Conservation (phyloP, 2,797 vertebrate species). For the Epinephelus malabaricus region DNA sequence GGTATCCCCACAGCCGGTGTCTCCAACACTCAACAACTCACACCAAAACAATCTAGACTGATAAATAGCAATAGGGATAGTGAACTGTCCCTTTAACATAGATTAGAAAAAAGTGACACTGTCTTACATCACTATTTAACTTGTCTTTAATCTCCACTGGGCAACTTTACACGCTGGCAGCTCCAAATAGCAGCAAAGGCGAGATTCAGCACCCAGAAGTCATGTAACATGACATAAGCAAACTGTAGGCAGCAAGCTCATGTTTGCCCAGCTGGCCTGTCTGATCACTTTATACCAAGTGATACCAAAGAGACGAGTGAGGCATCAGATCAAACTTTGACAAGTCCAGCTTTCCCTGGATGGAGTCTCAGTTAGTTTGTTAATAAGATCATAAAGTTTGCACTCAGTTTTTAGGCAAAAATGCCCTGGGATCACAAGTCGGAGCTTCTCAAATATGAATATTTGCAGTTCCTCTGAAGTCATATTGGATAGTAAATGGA, state of each 20-base stretch:
- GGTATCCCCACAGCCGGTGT: no score
- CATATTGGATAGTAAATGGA: background rate
- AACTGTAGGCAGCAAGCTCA: slow-evolving; percentile 46
- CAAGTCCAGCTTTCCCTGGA: slow-evolving; percentile 12
- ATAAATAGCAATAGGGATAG: no score
- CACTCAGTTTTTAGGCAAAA: background rate
- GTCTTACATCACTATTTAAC: slow-evolving; percentile 6
- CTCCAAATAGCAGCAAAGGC: slow-evolving; percentile 37
- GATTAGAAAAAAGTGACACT: slow-evolving; percentile 20
- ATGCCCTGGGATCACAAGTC: background rate
- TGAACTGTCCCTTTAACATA: slow-evolving; percentile 1
- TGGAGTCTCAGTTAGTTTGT: background rate
- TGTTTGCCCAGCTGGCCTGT: slow-evolving; percentile 47
- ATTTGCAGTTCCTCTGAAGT: background rate
- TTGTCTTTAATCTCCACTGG: slow-evolving; percentile 39
- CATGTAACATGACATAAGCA: slow-evolving; percentile 42
- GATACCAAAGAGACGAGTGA: slow-evolving; percentile 26
- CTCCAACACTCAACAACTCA: no score
- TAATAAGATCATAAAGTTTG: slow-evolving; percentile 6
- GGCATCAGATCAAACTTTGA: slow-evolving; percentile 24
- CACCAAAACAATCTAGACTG: no score
- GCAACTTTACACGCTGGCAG: slow-evolving; percentile 19
- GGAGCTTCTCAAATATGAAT: background rate
- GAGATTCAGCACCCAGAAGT: slow-evolving; percentile 30
- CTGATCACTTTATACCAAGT: slow-evolving; percentile 37